A percentile compares a stretch with the other conserved stretches of the same genome.
These are phyloP conservation scores for Phataginus tricuspis DNA, from an alignment of 2,797 vertebrate genomes.

Conservation along the genomic window DNA sequence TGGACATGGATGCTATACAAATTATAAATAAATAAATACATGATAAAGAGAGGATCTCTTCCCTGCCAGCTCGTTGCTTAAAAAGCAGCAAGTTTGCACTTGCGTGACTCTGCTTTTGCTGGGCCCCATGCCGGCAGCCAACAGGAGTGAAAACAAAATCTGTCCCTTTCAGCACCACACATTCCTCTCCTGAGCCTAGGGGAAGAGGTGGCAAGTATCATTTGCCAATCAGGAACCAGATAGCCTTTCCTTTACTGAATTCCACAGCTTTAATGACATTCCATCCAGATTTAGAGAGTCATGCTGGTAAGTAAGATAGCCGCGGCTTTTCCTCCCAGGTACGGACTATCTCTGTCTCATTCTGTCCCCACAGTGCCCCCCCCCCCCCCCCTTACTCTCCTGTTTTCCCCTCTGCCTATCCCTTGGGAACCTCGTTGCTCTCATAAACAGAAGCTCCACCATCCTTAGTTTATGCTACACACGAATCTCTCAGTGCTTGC, in stretches of 20 bases:
- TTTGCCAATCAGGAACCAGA: conserved; percentile 62
- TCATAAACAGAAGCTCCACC: background rate
- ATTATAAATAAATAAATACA: conserved; percentile 79
- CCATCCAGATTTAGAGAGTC: background rate
- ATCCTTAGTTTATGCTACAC: background rate
- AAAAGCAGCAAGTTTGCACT: conserved; percentile 74
- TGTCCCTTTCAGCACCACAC: conserved; percentile 71
- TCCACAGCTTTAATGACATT: background rate
- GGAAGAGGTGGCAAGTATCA: conserved; percentile 66
- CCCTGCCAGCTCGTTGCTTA: conserved; percentile 70
- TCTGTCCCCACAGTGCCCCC: too few species aligned
- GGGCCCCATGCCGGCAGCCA: conserved; percentile 70
- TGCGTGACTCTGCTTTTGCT: conserved; percentile 62
- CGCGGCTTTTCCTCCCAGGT: background rate
- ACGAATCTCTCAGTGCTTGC: background rate
- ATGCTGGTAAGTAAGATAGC: background rate
- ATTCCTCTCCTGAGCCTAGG: conserved; percentile 70
- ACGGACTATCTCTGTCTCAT: background rate
- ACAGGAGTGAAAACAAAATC: conserved; percentile 78
- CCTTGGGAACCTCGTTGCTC: background rate
- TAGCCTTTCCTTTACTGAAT: conserved; percentile 53
- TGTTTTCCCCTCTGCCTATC: background rate
- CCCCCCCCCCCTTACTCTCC: background rate
- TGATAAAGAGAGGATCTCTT: conserved; percentile 71
- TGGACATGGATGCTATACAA: conserved; percentile 72